Conservation (phyloP, 2,113 vertebrate species). For the Microtus ochrogaster region DNA sequence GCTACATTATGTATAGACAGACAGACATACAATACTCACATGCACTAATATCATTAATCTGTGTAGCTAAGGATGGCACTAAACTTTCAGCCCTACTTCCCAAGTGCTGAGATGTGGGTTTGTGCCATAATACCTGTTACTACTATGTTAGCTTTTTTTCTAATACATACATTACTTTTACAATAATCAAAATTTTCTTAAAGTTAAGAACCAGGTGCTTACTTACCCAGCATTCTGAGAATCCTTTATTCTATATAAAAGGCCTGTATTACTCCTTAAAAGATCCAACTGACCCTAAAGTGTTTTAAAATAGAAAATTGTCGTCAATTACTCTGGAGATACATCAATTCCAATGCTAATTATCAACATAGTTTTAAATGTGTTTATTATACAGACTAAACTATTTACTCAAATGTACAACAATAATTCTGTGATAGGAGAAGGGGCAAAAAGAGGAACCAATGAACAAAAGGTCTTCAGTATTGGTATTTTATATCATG, state of each 20-base stretch:
- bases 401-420: constrained; percentile 23
- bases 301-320: constrained; percentile 55
- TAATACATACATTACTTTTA: constrained; percentile 29
- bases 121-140: not conserved
- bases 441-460: constrained; percentile 28
- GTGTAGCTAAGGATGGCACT: not conserved
- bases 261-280: constrained; percentile 94
- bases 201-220: constrained; percentile 61
- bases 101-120: not conserved
- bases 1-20: not conserved
- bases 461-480: constrained; percentile 6
- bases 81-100: not conserved
- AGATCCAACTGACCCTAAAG: constrained; percentile 96
- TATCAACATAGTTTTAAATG: constrained; percentile 43
- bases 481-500: not conserved
- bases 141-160: not conserved
- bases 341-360: constrained; percentile 11
- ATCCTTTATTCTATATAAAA: constrained; percentile 97
- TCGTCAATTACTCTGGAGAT: constrained; percentile 61
- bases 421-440: constrained; percentile 28
- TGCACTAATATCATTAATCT: not conserved
- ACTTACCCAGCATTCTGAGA: constrained; percentile 94
- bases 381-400: constrained; percentile 25
- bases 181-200: constrained; percentile 41
- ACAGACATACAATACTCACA: not conserved